Evolutionary conservation across 2,113 vertebrate species (phyloP).

Genomic region (Ammospiza caudacuta): DNA sequence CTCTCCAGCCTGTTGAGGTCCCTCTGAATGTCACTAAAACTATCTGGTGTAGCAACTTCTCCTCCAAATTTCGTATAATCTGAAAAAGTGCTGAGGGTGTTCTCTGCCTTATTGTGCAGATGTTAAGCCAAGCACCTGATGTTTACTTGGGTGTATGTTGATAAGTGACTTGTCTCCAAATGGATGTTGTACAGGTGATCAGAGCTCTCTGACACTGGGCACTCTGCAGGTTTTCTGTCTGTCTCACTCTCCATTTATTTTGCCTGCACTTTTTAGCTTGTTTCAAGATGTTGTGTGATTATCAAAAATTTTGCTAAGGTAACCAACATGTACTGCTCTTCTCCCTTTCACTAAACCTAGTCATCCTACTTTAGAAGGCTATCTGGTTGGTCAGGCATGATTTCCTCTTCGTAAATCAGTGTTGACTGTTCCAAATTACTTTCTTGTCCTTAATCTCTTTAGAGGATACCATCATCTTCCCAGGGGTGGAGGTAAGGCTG

Average conservation of each 20-base stretch:
- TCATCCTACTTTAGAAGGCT: background rate
- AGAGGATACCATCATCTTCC: background rate
- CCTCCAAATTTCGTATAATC: background rate
- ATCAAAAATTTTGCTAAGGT: background rate
- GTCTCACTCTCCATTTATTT: background rate
- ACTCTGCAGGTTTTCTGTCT: background rate
- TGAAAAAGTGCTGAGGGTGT: accelerated
- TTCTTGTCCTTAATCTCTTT: background rate
- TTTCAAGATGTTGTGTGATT: background rate
- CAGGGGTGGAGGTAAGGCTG: background rate
- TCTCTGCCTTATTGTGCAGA: background rate
- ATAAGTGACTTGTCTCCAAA: background rate
- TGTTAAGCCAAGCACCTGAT: background rate
- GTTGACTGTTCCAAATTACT: background rate
- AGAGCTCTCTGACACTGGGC: background rate
- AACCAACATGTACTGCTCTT: background rate
- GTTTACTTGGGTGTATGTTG: accelerated
- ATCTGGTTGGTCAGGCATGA: background rate
- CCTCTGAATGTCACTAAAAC: background rate
- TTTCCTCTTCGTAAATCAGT: background rate
- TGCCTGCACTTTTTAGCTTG: background rate
- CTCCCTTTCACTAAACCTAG: background rate
- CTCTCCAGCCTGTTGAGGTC: background rate
- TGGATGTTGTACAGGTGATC: background rate
- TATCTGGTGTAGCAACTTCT: background rate